Evolutionary conservation across 2,797 vertebrate species (phyloP).

Genomic region (Nannoperca australis): DNA sequence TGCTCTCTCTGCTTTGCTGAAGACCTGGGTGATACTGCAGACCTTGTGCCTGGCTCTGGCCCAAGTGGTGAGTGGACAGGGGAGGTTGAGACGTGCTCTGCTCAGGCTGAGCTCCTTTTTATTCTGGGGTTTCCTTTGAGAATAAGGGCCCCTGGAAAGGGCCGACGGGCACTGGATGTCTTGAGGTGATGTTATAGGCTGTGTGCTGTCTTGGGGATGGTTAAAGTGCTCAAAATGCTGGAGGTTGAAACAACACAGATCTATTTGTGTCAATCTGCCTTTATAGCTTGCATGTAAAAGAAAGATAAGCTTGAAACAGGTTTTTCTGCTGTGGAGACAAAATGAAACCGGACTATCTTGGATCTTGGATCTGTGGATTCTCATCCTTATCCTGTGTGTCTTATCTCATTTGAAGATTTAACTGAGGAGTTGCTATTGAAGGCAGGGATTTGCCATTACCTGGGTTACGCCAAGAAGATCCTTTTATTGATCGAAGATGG

Average conservation of each 20-base stretch:
- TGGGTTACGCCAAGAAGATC: neutral
- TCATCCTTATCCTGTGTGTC: conserved; percentile 26
- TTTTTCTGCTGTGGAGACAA: conserved; percentile 38
- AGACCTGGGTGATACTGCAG: conserved; percentile 89
- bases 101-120: conserved; percentile 36
- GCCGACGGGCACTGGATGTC: conserved; percentile 1
- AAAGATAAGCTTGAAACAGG: conserved; percentile 17
- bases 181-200: conserved; percentile 18
- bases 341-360: conserved; percentile 34
- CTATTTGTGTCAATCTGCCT: conserved; percentile 4
- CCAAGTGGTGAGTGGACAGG: conserved; percentile 92
- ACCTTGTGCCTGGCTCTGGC: conserved; percentile 89
- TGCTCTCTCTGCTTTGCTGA: conserved; percentile 72
- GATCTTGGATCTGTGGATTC: conserved; percentile 45
- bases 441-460: conserved; percentile 17
- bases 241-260: neutral
- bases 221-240: conserved; percentile 28
- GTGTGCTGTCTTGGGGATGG: conserved; percentile 13
- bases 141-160: conserved; percentile 27
- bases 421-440: conserved; percentile 3
- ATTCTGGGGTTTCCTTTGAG: conserved; percentile 43
- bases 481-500: neutral
- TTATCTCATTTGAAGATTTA: conserved; percentile 21
- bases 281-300: conserved; percentile 17
- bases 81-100: conserved; percentile 44